phyloP scores from a whole-genome alignment of 2,113 vertebrate species.

The Gallinago paraguaiae region DNA sequence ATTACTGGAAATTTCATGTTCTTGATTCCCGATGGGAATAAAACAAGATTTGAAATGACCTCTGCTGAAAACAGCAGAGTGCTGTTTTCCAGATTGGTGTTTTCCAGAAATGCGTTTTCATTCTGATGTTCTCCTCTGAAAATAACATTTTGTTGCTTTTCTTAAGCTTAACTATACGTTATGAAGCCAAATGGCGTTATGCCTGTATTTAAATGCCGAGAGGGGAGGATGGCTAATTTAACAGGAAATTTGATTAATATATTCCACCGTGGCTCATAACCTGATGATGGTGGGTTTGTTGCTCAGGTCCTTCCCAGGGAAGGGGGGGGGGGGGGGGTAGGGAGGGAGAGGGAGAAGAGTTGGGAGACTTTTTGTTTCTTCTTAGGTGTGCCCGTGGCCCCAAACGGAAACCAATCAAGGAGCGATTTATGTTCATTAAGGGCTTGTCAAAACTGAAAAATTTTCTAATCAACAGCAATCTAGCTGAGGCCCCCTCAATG shows the following conservation, averaged over 20 bases:
- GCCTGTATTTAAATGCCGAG: background rate
- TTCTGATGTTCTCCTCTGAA: background rate
- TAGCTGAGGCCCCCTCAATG: slow-evolving; percentile 75
- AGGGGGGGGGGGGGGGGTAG: background rate
- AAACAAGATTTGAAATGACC: background rate
- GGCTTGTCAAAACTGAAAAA: slow-evolving; percentile 89
- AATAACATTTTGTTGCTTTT: background rate
- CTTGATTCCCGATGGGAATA: background rate
- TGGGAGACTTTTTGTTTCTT: slow-evolving; percentile 10
- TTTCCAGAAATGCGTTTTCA: background rate
- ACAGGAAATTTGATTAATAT: slow-evolving; percentile 53
- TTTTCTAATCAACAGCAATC: slow-evolving; percentile 84
- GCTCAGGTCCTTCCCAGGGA: background rate
- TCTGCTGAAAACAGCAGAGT: too few relatives aligned
- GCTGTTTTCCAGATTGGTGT: background rate
- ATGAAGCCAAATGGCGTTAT: background rate
- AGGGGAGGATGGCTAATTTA: slow-evolving; percentile 6
- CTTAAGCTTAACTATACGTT: background rate
- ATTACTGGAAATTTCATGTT: background rate
- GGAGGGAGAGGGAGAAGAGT: background rate
- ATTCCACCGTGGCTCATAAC: slow-evolving; percentile 25
- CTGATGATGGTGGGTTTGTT: background rate
- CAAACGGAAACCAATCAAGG: slow-evolving; percentile 80
- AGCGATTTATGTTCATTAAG: slow-evolving; percentile 86
- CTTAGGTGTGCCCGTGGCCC: slow-evolving; percentile 80